These are phyloP conservation scores for Solea solea DNA, from an alignment of 2,113 vertebrate species.

Conservation along the genomic window DNA sequence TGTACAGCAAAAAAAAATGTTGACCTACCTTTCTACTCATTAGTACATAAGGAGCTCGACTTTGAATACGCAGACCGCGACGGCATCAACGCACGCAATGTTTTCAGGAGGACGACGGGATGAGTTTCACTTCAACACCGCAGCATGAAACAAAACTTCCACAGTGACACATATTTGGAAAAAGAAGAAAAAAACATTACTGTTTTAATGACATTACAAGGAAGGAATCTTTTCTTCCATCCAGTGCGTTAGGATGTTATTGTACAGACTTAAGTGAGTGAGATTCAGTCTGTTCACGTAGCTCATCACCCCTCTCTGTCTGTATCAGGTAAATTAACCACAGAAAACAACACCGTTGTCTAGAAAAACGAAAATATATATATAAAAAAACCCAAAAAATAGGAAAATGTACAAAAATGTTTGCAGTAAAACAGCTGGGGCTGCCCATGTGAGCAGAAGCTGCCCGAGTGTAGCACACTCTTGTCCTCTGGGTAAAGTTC, in stretches of 20 bases:
- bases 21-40: too few species aligned
- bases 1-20: too few species aligned
- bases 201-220: constrained; percentile 51
- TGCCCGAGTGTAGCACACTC: constrained; percentile 11
- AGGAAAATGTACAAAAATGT: constrained; percentile 54
- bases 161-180: constrained; percentile 11
- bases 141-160: constrained; percentile 16
- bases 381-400: constrained; percentile 32
- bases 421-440: constrained; percentile 55
- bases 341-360: constrained; percentile 30
- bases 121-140: too few species aligned
- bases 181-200: background rate
- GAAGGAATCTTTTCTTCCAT: constrained; percentile 1
- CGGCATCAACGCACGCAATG: too few species aligned
- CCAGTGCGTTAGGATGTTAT: constrained; percentile 8
- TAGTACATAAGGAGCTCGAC: too few species aligned
- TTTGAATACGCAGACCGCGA: too few species aligned
- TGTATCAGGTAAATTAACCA: constrained; percentile 32
- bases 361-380: constrained; percentile 12
- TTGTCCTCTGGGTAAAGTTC: constrained; percentile 58
- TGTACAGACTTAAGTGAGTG: constrained; percentile 15
- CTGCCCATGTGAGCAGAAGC: constrained; percentile 28
- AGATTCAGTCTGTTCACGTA: constrained; percentile 22
- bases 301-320: constrained; percentile 34
- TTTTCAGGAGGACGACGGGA: too few species aligned